These are phyloP conservation scores for Polietes domitor DNA, from an alignment of 2,888 invertebrate genomes.

Conservation along the genomic window DNA sequence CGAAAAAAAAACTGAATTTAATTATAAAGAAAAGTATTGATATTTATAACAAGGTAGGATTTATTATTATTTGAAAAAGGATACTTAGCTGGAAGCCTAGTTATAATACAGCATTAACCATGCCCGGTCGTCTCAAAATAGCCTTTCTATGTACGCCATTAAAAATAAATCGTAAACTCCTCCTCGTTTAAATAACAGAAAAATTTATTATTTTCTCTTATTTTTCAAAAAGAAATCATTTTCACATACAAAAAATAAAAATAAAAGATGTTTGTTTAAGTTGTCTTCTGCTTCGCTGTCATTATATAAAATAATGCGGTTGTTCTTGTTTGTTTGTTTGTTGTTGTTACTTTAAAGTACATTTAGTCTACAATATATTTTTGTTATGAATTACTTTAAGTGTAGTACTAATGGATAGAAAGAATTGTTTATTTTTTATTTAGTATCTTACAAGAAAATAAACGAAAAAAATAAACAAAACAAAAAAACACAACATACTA, in stretches of 20 bases:
- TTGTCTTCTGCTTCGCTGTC: conserved; percentile 66
- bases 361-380: conserved; percentile 41
- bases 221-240: conserved; percentile 5
- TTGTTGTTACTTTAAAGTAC: conserved; percentile 50
- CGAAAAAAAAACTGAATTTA: too few relatives aligned
- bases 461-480: neutral
- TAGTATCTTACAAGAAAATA: conserved; percentile 10
- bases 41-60: too few relatives aligned
- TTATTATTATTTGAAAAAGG: too few relatives aligned
- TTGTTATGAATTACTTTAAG: conserved; percentile 63
- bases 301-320: conserved; percentile 54
- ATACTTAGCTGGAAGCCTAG: conserved; percentile 26
- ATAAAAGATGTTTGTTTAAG: conserved; percentile 28
- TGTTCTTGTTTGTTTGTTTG: too few relatives aligned
- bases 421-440: conserved; percentile 14
- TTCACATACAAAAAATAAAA: conserved; percentile 46
- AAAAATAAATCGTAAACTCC: neutral
- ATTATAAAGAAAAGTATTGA: too few relatives aligned
- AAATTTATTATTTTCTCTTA: conserved; percentile 4
- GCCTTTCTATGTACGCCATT: too few relatives aligned
- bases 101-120: conserved; percentile 35
- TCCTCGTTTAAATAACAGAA: conserved; percentile 18
- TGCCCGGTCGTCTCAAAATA: neutral
- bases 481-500: conserved; percentile 21
- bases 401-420: conserved; percentile 43